A percentile compares a stretch with the other conserved stretches of the same genome.
Evolutionary conservation across 2,113 vertebrate genomes (phyloP).

Genomic region (Rhadina sibilatrix): DNA sequence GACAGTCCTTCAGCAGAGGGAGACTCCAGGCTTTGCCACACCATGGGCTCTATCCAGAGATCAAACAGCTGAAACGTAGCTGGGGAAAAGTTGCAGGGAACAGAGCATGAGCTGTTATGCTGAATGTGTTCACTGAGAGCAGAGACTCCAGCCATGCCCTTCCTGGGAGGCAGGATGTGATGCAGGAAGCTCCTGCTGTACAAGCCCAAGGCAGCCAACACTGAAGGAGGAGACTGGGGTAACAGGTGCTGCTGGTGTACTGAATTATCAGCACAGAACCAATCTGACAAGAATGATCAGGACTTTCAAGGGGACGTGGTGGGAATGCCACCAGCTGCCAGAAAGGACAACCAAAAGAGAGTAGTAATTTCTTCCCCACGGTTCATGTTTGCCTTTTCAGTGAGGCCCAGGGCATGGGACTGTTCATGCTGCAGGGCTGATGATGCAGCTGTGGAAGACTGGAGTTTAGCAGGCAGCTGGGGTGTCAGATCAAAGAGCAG

Average conservation of each 20-base stretch:
- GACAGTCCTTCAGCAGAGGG: neutral
- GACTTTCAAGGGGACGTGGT: neutral
- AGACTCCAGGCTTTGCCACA: neutral
- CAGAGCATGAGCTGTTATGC: rapidly evolving
- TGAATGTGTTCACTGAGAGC: neutral
- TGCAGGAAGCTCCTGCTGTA: neutral
- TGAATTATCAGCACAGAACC: neutral
- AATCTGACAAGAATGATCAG: neutral
- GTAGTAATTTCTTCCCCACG: neutral
- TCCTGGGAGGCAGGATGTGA: neutral
- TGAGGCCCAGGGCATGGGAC: neutral
- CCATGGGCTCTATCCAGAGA: neutral
- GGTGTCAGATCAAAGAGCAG: neutral
- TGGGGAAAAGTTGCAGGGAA: neutral
- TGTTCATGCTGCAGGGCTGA: rapidly evolving
- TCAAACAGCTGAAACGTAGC: neutral
- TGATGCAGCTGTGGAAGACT: neutral
- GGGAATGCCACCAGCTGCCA: neutral
- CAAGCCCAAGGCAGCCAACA: neutral
- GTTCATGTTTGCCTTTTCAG: neutral
- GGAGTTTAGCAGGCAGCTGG: neutral
- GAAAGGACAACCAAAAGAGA: neutral
- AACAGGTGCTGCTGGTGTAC: neutral
- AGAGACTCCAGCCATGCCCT: neutral
- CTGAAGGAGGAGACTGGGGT: neutral